phyloP scores from a whole-genome alignment of 1,140 invertebrate genomes.

The Drosophila pandora region DNA sequence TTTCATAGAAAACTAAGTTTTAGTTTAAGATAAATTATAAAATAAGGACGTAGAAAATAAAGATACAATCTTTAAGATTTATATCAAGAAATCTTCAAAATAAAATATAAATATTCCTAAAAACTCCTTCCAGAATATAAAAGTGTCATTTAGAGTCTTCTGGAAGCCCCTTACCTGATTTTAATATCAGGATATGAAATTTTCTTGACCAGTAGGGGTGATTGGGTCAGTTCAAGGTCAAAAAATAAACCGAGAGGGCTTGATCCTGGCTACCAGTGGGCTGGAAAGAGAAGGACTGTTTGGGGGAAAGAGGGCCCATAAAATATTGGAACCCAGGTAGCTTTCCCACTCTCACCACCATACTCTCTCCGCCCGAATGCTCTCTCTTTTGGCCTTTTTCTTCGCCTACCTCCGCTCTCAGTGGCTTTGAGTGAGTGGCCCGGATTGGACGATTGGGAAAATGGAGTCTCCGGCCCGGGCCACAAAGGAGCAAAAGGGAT shows the following conservation, averaged over 20 bases:
- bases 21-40: too few relatives aligned
- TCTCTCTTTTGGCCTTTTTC: background rate
- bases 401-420: background rate
- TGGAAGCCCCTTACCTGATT: too few relatives aligned
- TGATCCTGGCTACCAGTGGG: background rate
- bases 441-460: slow-evolving; percentile 33
- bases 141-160: too few relatives aligned
- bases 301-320: background rate
- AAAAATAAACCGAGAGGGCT: background rate
- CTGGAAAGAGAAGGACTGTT: background rate
- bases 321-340: background rate
- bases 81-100: too few relatives aligned
- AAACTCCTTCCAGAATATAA: too few relatives aligned
- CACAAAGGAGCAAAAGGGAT: slow-evolving; percentile 39
- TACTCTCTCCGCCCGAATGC: background rate
- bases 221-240: background rate
- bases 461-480: background rate
- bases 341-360: background rate
- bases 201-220: background rate
- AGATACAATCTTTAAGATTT: too few relatives aligned
- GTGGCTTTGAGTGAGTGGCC: slow-evolving; percentile 33
- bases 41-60: too few relatives aligned
- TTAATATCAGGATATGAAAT: too few relatives aligned
- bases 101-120: too few relatives aligned
- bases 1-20: too few relatives aligned